These are phyloP conservation scores for Sycophaga agraensis DNA, from an alignment of 1,140 invertebrate species.

Conservation along the genomic window DNA sequence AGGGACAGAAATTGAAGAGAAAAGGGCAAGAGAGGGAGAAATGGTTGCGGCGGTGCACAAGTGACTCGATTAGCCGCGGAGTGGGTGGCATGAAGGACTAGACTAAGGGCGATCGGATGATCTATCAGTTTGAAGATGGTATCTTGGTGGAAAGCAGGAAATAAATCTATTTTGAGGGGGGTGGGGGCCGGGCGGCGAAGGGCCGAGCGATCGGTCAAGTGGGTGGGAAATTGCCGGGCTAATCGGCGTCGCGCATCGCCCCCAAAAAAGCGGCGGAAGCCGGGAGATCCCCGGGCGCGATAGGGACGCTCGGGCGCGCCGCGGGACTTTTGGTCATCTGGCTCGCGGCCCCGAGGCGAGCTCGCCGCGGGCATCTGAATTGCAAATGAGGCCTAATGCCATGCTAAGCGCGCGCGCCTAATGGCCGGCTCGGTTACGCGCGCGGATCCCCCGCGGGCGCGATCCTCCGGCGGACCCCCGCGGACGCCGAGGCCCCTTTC, in stretches of 20 bases:
- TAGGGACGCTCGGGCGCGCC: constrained; percentile 2
- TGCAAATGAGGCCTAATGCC: constrained; percentile 33
- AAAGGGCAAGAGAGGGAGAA: no score
- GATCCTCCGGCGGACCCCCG: no score
- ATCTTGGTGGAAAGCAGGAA: not conserved
- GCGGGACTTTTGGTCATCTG: constrained; percentile 6
- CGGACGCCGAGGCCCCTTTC: no score
- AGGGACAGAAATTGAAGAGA: no score
- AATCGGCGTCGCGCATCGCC: not conserved
- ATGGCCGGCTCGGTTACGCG: constrained; percentile 26
- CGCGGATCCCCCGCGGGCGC: constrained; percentile 6
- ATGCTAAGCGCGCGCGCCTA: no score
- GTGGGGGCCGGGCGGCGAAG: not conserved
- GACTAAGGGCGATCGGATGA: not conserved
- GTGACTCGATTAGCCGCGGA: no score
- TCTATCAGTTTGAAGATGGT: not conserved
- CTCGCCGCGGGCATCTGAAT: constrained; percentile 22
- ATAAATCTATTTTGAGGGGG: not conserved
- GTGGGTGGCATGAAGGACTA: no score
- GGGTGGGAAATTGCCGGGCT: no score
- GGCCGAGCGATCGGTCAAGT: not conserved
- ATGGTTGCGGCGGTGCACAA: no score
- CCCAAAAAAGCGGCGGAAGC: not conserved
- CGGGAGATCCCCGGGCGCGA: no score
- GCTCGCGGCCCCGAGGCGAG: constrained; percentile 11